Evolutionary conservation across 2,113 vertebrate species (phyloP), one percentile per base, ranked within the genome.

Genomic region (Oreochromis spilurus): DNA sequence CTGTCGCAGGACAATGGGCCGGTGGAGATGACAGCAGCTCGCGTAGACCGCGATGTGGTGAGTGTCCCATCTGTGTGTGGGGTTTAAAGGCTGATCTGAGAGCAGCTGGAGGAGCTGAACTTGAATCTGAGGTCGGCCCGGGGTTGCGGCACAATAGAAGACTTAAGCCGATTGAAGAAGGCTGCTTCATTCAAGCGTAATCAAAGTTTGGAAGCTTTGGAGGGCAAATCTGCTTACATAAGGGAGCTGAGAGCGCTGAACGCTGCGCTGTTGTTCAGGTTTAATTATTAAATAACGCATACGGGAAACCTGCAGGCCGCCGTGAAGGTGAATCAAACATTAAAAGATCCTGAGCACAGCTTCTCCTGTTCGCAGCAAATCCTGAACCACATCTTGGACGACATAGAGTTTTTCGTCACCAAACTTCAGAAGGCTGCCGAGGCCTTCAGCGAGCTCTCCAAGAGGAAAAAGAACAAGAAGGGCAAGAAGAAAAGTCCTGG

Each of bases 341-440:
- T 75, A 75, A 75, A 75, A 12, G 40, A 75, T 48, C 24, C 67
- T 72, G 38, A 72, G 65, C n/a, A 45, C 38, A 72, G 38, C 31
- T 84, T 31, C 54, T 75, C 9, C 19, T 8, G 1, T 36, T 75
- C 8, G 1, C 92, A 99, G 99, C 98, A 99, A 99, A 99, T 99
- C 93, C 96, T 99, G 88, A 99, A 99, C 93, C 99, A 98, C 92
- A 96, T 99, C 95, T 96, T 99, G 96, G 99, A 99, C 90, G 98
- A 99, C 90, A 97, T 99, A 53, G 99, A 99, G 82, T 97, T 97
- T 95, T 99, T 99, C 89, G 97, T 99, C 85, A 98, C 96, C 84
- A 98, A 98, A 92, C 97, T 99, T 7, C 99, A 99, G 92, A 99
- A 99, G 92, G 97, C 98, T 1, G 97, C 98, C 0, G 98, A 99